A percentile compares a stretch with the other conserved stretches of the same genome.
Conservation (phyloP, 2,797 vertebrate genomes). For the Pelodytes ibericus region DNA sequence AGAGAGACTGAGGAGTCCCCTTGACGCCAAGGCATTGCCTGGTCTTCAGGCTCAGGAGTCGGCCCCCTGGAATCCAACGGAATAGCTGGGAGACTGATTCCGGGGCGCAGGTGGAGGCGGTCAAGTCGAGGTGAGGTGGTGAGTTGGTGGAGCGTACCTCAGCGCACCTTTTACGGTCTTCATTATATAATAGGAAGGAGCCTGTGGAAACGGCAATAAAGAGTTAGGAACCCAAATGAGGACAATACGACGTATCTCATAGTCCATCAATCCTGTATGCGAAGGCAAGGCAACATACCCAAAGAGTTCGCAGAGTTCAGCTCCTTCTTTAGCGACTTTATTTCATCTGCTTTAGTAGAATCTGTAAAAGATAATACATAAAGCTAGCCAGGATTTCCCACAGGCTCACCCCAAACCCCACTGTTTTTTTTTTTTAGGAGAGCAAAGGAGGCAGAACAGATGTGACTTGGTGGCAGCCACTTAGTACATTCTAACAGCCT, state of each 20-base stretch:
- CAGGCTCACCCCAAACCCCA: too few relatives aligned
- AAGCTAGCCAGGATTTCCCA: too few relatives aligned
- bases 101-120: conserved; percentile 15
- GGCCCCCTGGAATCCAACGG: conserved; percentile 34
- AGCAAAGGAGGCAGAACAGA: too few relatives aligned
- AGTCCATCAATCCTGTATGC: neutral
- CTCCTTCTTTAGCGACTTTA: conserved; percentile 10
- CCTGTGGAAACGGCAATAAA: conserved; percentile 4
- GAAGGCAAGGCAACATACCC: neutral
- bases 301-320: neutral
- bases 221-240: neutral
- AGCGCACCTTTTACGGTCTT: conserved; percentile 39
- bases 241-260: too few relatives aligned
- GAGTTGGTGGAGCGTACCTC: conserved; percentile 23
- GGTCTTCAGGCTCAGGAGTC: conserved; percentile 16
- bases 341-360: neutral
- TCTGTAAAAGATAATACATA: conserved; percentile 21
- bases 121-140: neutral
- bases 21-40: conserved; percentile 36
- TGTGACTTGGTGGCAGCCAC: too few relatives aligned
- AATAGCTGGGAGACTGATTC: conserved; percentile 31
- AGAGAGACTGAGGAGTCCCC: neutral
- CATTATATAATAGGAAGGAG: conserved; percentile 44
- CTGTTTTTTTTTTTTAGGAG: too few relatives aligned
- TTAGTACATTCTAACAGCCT: too few relatives aligned